Percentiles rank a stretch among this genome's conserved stretches.
Conservation (phyloP, 2,797 vertebrate genomes). For the Takifugu rubripes region DNA sequence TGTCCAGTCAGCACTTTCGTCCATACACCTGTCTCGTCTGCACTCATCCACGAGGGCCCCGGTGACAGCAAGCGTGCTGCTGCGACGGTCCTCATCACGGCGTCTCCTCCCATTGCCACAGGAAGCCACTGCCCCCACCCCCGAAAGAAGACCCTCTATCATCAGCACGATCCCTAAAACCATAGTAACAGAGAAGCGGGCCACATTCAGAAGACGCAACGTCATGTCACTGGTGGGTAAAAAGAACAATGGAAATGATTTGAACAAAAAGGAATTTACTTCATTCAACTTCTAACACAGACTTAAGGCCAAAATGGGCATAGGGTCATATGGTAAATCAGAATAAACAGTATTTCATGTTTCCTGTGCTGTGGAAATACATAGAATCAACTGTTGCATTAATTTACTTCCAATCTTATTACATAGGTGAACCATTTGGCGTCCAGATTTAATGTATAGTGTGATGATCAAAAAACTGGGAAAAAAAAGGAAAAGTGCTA, state of each 20-base stretch:
- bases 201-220: constrained; percentile 78
- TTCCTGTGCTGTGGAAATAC: neutral
- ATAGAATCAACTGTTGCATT: no score
- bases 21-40: constrained; percentile 73
- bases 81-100: constrained; percentile 64
- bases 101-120: constrained; percentile 63
- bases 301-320: no score
- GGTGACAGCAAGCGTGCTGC: constrained; percentile 73
- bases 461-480: no score
- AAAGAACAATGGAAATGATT: no score
- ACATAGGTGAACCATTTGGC: no score
- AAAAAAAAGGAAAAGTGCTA: no score
- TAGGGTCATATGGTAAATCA: no score
- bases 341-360: neutral
- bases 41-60: constrained; percentile 64
- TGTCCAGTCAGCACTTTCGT: constrained; percentile 74
- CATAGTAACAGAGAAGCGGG: constrained; percentile 62
- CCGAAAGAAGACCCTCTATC: constrained; percentile 53
- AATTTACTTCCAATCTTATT: no score
- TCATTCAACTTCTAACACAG: no score
- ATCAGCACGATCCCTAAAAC: constrained; percentile 76
- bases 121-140: constrained; percentile 32
- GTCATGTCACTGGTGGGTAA: constrained; percentile 79
- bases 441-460: no score
- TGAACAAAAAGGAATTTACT: no score